Evolutionary conservation across 2,888 invertebrate genomes (phyloP).

Genomic region (Parnassius glacialis): DNA sequence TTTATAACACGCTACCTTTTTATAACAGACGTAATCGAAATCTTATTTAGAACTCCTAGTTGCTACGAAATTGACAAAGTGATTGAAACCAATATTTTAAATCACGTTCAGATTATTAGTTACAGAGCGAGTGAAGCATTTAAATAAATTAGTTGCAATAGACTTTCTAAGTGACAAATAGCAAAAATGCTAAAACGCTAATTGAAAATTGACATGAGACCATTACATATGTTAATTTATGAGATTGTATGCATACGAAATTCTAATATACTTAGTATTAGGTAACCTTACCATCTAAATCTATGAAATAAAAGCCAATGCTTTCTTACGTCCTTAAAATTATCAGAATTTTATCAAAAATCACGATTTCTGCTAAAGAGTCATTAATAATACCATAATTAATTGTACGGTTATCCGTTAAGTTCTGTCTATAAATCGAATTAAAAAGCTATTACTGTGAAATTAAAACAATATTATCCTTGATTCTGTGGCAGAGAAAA

Average conservation of each 20-base stretch:
- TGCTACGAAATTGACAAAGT: conserved; percentile 9
- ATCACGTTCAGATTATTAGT: conserved; percentile 31
- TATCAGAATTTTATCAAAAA: neutral
- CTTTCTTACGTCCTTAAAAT: neutral
- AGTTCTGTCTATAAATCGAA: no score
- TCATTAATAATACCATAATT: neutral
- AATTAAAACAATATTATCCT: no score
- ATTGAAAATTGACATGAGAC: conserved; percentile 42
- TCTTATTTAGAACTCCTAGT: neutral
- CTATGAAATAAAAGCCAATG: neutral
- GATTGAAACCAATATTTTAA: neutral
- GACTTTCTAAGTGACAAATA: conserved; percentile 21
- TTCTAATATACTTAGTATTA: neutral
- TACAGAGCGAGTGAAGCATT: conserved; percentile 31
- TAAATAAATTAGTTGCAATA: conserved; percentile 7
- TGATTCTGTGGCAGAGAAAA: no score
- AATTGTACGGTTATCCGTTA: neutral
- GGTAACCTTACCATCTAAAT: neutral
- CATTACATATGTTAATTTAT: neutral
- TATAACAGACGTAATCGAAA: conserved; percentile 1
- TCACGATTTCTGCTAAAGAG: neutral
- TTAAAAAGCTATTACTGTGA: no score
- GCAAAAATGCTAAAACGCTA: conserved; percentile 18
- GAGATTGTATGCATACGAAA: neutral
- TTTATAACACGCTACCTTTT: conserved; percentile 2